phyloP scores from a whole-genome alignment of 1,140 invertebrate species.

The Formica selysi region DNA sequence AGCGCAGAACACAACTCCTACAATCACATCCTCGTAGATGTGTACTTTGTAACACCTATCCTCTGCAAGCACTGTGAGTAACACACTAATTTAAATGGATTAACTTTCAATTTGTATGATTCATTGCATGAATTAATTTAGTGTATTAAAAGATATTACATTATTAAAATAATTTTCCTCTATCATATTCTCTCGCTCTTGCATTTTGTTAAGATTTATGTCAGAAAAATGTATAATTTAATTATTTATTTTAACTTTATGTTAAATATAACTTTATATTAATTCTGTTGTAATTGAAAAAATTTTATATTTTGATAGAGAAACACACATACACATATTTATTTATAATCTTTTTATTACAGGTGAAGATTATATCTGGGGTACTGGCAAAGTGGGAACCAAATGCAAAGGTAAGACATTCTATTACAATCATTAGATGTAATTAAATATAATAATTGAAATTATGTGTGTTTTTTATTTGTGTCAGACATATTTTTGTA shows the following conservation, averaged over 20 bases:
- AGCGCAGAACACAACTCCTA: constrained; percentile 74
- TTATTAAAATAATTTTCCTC: constrained; percentile 19
- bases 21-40: constrained; percentile 81
- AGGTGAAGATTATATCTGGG: constrained; percentile 90
- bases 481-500: constrained; percentile 38
- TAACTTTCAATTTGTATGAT: not conserved
- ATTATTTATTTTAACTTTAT: not conserved
- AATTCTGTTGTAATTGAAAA: not conserved
- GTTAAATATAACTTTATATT: no score
- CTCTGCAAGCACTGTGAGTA: constrained; percentile 87
- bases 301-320: not conserved
- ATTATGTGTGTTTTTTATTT: constrained; percentile 11
- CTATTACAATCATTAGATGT: constrained; percentile 2
- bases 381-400: constrained; percentile 87
- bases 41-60: constrained; percentile 86
- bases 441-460: constrained; percentile 15
- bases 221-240: not conserved
- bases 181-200: not conserved
- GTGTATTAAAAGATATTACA: not conserved
- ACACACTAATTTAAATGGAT: constrained; percentile 40
- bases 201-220: not conserved
- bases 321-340: not conserved
- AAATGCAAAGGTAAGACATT: constrained; percentile 86
- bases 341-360: constrained; percentile 60
- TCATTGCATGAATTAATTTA: not conserved